A percentile compares a stretch with the other conserved stretches of the same genome.
These are phyloP conservation scores for Spodoptera exigua DNA, from an alignment of 2,888 invertebrate genomes.

Conservation along the genomic window DNA sequence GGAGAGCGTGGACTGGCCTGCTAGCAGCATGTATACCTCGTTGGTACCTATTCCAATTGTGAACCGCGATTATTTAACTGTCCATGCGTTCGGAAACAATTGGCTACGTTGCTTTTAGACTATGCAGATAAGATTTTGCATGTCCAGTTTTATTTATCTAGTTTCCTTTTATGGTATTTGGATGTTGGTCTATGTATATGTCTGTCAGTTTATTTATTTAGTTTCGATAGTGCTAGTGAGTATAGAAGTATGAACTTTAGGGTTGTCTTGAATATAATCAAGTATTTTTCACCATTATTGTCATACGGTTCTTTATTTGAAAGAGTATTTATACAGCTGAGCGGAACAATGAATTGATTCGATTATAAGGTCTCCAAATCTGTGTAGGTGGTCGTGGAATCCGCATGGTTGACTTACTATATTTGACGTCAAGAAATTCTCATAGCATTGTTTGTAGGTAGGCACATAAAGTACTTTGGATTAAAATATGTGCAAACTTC, in stretches of 20 bases:
- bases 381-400: too few relatives aligned
- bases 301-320: background rate
- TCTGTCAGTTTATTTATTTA: conserved; percentile 1
- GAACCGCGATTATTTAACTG: conserved; percentile 86
- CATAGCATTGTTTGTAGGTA: too few relatives aligned
- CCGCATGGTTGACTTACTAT: too few relatives aligned
- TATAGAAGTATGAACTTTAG: background rate
- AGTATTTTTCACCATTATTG: background rate
- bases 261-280: background rate
- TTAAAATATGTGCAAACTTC: too few relatives aligned
- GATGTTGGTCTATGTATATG: conserved; percentile 12
- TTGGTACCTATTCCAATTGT: conserved; percentile 86
- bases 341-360: too few relatives aligned
- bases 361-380: too few relatives aligned
- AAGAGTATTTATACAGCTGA: background rate
- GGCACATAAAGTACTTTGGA: too few relatives aligned
- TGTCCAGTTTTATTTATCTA: conserved; percentile 66
- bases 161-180: conserved; percentile 33
- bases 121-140: conserved; percentile 83
- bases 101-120: conserved; percentile 80
- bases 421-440: too few relatives aligned
- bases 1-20: conserved; percentile 82
- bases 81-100: conserved; percentile 88
- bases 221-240: background rate
- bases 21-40: conserved; percentile 72